Percentiles rank a stretch among this genome's conserved stretches.
phyloP scores from a whole-genome alignment of 2,113 vertebrate genomes.

The Anseranas semipalmata region DNA sequence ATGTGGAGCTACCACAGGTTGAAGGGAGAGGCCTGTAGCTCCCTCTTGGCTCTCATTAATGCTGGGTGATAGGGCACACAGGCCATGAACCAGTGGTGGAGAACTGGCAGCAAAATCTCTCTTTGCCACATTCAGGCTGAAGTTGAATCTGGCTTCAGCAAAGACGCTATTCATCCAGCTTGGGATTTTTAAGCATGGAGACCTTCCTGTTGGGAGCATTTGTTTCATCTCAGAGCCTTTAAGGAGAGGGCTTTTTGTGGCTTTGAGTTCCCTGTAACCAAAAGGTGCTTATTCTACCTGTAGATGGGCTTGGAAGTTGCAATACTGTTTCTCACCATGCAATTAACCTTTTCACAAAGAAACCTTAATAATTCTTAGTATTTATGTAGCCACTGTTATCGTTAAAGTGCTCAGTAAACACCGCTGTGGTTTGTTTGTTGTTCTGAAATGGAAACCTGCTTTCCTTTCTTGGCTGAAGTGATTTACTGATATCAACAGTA shows the following conservation, averaged over 20 bases:
- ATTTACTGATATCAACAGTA: neutral
- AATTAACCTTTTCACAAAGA: slow-evolving; percentile 39
- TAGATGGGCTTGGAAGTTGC: neutral
- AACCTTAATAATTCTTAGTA: slow-evolving; percentile 21
- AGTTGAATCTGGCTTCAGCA: neutral
- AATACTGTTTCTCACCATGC: slow-evolving; percentile 15
- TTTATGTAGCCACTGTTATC: neutral
- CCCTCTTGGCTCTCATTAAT: neutral
- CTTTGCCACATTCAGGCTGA: neutral
- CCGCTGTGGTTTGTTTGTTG: slow-evolving; percentile 14
- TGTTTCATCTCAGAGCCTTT: neutral
- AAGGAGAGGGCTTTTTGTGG: neutral
- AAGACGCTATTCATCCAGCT: neutral
- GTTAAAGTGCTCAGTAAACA: slow-evolving; percentile 9
- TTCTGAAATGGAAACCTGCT: neutral
- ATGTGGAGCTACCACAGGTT: neutral
- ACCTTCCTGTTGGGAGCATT: neutral
- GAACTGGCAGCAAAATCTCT: neutral
- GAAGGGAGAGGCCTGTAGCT: neutral
- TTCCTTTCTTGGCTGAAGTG: neutral
- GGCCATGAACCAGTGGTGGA: fast-evolving
- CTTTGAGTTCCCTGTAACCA: neutral
- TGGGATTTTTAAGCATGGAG: neutral
- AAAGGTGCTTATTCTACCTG: slow-evolving; percentile 50
- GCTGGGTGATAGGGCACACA: neutral